Base-by-base conservation (phyloP, 2,113 vertebrate genomes). In the Pollachius pollachius region DNA sequence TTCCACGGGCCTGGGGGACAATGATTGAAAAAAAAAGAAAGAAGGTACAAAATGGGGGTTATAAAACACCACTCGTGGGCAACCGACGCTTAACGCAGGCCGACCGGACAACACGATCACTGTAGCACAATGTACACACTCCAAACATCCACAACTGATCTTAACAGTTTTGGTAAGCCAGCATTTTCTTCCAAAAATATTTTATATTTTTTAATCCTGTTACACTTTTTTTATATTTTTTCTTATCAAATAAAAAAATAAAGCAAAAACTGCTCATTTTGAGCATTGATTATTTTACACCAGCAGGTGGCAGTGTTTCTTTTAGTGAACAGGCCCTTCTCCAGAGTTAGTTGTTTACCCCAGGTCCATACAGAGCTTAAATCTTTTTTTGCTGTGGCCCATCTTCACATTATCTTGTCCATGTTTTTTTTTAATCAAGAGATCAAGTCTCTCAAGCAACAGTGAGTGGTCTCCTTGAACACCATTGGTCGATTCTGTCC, bases 131-230 rank as follows among this genome's bases (percentile, higher is more conserved):
- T 74, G 81, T 79, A 87, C 83, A 89, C 73, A 89, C 74, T 76
- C 68, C 87, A 86, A 79, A 90, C 81, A 91, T 83, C 86, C 84
- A 90, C 71, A 85, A 81, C 15, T 3, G 69, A 74, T 69, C 71
- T 83, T 69, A 80, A 77, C 85, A 72, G 21, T 82, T 89, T 87
- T 82, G 77, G 79, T 88, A 86, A 86, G 70, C 76, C 87, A 87
- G 80, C 85, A 75, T 84, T 88, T 87, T 83, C 85, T 73, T 87
- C 86, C 52, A 84, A 91, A 92, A 92, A 91, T 87, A 87, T 88
- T 69, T 74, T 73, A 91, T 87, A 87, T 88, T 69, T 74, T 73
- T 64, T 64, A 74, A 57, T 19, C 80, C 65, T 65, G 23, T 71
- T 57, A 77, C 66, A 68, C 64, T 52, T 69, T 23, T 15, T 56